These are phyloP conservation scores for Barypeithes pellucidus DNA, from an alignment of 2,888 invertebrate species.

Conservation along the genomic window DNA sequence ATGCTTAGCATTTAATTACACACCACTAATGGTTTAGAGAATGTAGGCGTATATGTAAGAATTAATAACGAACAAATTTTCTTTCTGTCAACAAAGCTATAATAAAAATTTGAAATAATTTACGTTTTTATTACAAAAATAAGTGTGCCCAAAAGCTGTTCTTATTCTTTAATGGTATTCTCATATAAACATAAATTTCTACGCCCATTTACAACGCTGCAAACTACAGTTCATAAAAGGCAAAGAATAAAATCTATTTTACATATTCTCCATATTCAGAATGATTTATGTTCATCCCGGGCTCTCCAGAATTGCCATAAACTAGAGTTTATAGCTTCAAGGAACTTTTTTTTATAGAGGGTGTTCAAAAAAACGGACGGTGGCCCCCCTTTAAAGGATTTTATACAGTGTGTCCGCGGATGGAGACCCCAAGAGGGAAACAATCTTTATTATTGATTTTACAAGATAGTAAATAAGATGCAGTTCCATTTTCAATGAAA, in stretches of 20 bases:
- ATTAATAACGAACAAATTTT: background rate
- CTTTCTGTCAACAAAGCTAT: conserved; percentile 10
- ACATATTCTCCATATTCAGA: conserved; percentile 41
- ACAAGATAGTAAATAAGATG: too few species aligned
- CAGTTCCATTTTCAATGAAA: too few species aligned
- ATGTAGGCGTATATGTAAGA: too few species aligned
- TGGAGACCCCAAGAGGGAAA: too few species aligned
- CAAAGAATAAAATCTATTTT: conserved; percentile 43
- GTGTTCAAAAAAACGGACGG: background rate
- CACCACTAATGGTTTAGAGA: too few species aligned
- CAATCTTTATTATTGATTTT: too few species aligned
- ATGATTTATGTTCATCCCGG: conserved; percentile 51
- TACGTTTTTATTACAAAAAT: conserved; percentile 16
- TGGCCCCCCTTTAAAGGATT: too few species aligned
- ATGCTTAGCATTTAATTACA: too few species aligned
- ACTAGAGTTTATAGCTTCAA: conserved; percentile 46
- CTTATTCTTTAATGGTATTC: conserved; percentile 9
- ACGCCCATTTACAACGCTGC: conserved; percentile 35
- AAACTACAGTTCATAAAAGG: conserved; percentile 39
- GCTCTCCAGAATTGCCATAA: conserved; percentile 48
- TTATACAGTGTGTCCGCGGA: too few species aligned
- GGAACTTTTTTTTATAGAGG: conserved; percentile 32
- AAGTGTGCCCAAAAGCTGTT: conserved; percentile 25
- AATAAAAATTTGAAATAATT: conserved; percentile 1
- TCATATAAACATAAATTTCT: conserved; percentile 29